Base-by-base conservation (phyloP, 2,113 vertebrate species). In the Anolis carolinensis region DNA sequence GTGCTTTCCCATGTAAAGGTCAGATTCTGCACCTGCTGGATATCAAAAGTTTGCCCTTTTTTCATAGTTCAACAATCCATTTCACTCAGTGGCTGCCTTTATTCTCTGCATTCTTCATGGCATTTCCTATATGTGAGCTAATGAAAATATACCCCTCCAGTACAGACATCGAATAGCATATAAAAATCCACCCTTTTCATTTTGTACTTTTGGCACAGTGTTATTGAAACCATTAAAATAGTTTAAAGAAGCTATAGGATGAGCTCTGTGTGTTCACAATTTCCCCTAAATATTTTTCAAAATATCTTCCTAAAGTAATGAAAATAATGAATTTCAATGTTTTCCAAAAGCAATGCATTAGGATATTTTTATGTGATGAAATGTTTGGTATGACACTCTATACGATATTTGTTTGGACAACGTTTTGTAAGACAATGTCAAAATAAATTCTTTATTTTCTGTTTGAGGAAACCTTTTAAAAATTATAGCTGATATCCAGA, bases 41-140 rank as follows among this genome's bases (percentile, higher is more conserved):
- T 80, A 84, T 84, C 72, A 79, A 80, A 84, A 81, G 78, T 80
- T 70, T 88, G 87, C 82, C 82, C 87, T 67, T 80, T 67, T 32
- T 68, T 65, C 87, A 80, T 80, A 84, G 82, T 88, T 84, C 82
- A 81, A 68, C 25, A 67, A 55, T 80, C 79, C 25, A 80, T 80
- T 88, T 83, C 82, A 68, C 82, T 80, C 68, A 67, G 39, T 62
- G 3, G 44, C 71, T 88, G 52, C 70, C 32, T 88, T 88, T 88
- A 71, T 79, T 72, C 68, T 67, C 32, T 75, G 70, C 34, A 55
- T 68, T 84, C 82, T 44, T 52, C 44, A 39, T 75, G 70, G 82
- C 76, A 34, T 84, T 88, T 84, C 59, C 70, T 80, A 32, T 84
- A 79, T 73, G 27, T 2, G 32, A 32, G 59, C 32, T 74, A 68